A percentile compares a stretch with the other conserved stretches of the same genome.
phyloP scores from a whole-genome alignment of 2,113 vertebrate genomes.

The Poecilia latipinna region DNA sequence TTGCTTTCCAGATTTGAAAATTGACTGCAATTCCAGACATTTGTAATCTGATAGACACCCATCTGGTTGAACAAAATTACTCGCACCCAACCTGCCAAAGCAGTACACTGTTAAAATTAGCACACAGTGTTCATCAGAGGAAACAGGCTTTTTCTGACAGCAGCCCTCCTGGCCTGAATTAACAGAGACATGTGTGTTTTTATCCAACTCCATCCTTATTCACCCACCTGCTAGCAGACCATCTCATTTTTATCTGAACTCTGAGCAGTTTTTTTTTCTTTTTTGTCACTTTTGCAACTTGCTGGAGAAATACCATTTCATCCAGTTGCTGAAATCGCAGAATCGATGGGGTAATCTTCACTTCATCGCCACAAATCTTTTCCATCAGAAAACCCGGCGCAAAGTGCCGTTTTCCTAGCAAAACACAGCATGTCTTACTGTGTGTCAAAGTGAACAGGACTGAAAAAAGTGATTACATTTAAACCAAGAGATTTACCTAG shows the following conservation, averaged over 20 bases:
- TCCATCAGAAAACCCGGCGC: constrained; percentile 11
- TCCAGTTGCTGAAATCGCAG: constrained; percentile 11
- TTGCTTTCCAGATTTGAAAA: not conserved
- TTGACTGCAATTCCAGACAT: not conserved
- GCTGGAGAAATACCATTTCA: not conserved
- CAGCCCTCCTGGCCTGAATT: not conserved
- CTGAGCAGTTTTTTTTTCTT: not conserved
- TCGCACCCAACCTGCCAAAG: not conserved
- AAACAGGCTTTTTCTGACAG: not conserved
- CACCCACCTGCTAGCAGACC: not conserved
- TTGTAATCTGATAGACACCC: constrained; percentile 5
- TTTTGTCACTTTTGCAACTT: constrained; percentile 1
- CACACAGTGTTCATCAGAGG: not conserved
- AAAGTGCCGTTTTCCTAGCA: not conserved
- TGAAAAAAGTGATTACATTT: constrained; percentile 1
- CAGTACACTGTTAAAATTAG: not conserved
- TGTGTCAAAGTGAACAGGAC: not conserved
- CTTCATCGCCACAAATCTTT: not conserved
- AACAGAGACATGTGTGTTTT: not conserved
- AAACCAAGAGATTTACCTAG: not conserved
- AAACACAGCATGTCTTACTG: constrained; percentile 1
- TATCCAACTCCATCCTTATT: not conserved
- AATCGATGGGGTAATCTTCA: constrained; percentile 6
- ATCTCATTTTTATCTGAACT: not conserved
- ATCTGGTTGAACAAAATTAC: constrained; percentile 1